Evolutionary conservation across 2,888 invertebrate genomes (phyloP).

Genomic region (Pediacus dermestoides): DNA sequence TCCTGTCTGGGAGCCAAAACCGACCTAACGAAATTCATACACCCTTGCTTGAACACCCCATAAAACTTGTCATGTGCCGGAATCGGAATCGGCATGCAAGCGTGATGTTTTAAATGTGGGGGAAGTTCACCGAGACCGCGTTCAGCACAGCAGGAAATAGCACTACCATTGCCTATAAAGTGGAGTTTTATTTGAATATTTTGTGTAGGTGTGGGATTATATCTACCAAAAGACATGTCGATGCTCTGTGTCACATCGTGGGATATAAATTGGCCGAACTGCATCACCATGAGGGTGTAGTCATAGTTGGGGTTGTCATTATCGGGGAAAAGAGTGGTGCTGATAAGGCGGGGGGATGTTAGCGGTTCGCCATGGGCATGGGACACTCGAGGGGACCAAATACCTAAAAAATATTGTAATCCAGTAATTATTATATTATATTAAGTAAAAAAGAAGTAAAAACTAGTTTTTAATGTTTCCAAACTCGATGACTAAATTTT

Average conservation of each 20-base stretch:
- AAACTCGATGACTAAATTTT: no score
- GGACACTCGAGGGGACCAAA: conserved; percentile 57
- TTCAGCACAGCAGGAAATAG: conserved; percentile 68
- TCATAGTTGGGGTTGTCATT: conserved; percentile 58
- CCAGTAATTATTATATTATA: no score
- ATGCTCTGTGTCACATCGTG: conserved; percentile 74
- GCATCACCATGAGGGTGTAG: conserved; percentile 69
- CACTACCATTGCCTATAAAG: conserved; percentile 60
- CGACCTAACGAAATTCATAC: conserved; percentile 71
- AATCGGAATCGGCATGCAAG: conserved; percentile 65
- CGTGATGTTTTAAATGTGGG: conserved; percentile 57
- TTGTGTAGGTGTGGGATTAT: not conserved
- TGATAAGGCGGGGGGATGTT: conserved; percentile 65
- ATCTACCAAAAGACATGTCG: conserved; percentile 62
- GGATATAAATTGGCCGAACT: conserved; percentile 75
- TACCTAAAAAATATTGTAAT: conserved; percentile 54
- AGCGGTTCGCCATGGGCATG: conserved; percentile 55
- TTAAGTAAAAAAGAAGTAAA: no score
- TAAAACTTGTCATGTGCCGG: conserved; percentile 61
- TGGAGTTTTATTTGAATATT: conserved; percentile 2
- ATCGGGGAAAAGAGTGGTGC: conserved; percentile 59
- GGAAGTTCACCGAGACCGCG: conserved; percentile 57
- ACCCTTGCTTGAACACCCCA: conserved; percentile 56
- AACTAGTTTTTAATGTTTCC: not conserved
- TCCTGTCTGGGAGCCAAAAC: conserved; percentile 63